Evolutionary conservation across 2,888 invertebrate species (phyloP), one percentile per base, ranked within the genome.

Genomic region (Hypena proboscidalis): DNA sequence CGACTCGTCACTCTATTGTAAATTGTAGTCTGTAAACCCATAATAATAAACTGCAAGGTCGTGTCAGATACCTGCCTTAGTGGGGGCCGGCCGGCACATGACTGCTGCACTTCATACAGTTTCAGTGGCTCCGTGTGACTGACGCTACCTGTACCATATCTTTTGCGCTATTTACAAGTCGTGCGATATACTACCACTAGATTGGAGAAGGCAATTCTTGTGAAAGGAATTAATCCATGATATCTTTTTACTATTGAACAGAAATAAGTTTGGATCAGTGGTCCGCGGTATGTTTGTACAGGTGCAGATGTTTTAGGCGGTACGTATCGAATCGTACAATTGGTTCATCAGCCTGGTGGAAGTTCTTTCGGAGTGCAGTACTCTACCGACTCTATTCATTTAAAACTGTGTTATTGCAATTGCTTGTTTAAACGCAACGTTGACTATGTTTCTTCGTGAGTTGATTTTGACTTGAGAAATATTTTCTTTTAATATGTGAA

Each of bases 11-110:
- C 68, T 80, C 84, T 74, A 89, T 89, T 88, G 90, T 89, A 86
- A 88, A 85, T 85, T 83, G 85, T 82, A 71, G 83, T 82, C 81
- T 82, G 85, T 85, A 83, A 83, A 84, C 85, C 86, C 82, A 87
- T 87, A 87, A 90, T 88, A 88, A 89, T 87, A 82, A 83, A 80
- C 83, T 77, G 82, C 88, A 90, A 90, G 90, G 90, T 89, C 89
- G 85, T 55, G 65, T 68, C 53, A 48, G 46, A 53, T 63, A 62
- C 55, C 45, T 53, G 49, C 30, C 57, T 49, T 59, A 70, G 74
- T 74, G 89, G 77, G 87, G 87, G 85, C 83, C 69, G 70, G 30
- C 58, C 50, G 74, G 70, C 75, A 75, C 74, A 77, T 76, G 71
- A 75, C 65, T 49, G 31, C 68, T 83, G 84, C 81, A 83, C 60